A percentile compares a stretch with the other conserved stretches of the same genome.
These are phyloP conservation scores for Cynoglossus semilaevis DNA, from an alignment of 2,113 vertebrate genomes.

Conservation along the genomic window DNA sequence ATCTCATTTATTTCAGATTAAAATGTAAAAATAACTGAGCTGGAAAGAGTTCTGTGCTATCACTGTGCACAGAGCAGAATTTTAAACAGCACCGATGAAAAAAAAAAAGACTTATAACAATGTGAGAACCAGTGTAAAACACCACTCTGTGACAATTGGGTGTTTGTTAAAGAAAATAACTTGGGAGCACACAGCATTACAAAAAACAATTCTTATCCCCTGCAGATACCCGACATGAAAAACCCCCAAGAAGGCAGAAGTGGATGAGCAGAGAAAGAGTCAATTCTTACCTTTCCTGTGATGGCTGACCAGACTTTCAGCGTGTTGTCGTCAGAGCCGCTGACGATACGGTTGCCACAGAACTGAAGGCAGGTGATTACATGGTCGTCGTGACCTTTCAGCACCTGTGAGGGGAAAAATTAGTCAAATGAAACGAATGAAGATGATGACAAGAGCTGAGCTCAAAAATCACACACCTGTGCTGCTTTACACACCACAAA, in stretches of 20 bases:
- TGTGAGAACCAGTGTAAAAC: constrained; percentile 22
- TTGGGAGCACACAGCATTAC: constrained; percentile 35
- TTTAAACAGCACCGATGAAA: constrained; percentile 11
- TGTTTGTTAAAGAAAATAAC: constrained; percentile 43
- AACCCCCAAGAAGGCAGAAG: neutral
- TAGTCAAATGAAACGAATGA: constrained; percentile 1
- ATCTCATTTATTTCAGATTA: constrained; percentile 13
- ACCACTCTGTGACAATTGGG: constrained; percentile 20
- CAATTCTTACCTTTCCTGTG: constrained; percentile 88
- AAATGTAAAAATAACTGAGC: constrained; percentile 6
- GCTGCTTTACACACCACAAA: constrained; percentile 39
- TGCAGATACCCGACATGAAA: no score
- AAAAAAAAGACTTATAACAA: constrained; percentile 45
- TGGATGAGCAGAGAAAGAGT: neutral
- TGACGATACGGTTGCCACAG: constrained; percentile 96
- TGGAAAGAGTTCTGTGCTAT: constrained; percentile 5
- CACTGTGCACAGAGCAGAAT: constrained; percentile 10
- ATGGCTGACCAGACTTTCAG: constrained; percentile 98
- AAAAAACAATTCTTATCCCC: no score
- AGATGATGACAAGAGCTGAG: constrained; percentile 7
- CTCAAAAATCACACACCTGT: no score
- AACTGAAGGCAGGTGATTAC: constrained; percentile 99
- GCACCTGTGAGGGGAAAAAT: constrained; percentile 80
- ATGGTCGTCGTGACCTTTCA: constrained; percentile 98
- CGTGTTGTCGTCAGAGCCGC: constrained; percentile 98